Base-by-base conservation (phyloP, 2,797 vertebrate genomes). In the Pseudochirops cupreus region DNA sequence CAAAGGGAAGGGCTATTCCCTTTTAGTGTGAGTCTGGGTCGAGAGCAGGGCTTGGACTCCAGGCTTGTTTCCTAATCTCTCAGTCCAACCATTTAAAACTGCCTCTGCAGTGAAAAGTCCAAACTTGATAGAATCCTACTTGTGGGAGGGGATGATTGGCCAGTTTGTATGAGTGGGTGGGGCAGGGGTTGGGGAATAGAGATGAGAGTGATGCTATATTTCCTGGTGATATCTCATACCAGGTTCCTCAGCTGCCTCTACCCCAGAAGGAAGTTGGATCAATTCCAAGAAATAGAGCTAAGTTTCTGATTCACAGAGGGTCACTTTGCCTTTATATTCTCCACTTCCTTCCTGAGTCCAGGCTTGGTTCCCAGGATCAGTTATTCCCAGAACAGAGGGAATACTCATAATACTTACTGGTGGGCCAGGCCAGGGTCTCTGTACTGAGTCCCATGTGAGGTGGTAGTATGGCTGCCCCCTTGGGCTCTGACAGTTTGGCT, bases 401-500 rank as follows among this genome's bases (percentile, higher is more conserved):
- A 92, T 62, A 92, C 90, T 94, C 90, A 97, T 94, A 93, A 91
- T 28, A 0, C 13, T 54, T 82, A 94, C 91, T 56, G 67, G 13
- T 9, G 59, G 95, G 58, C 89, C 93, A 31, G 39, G 54, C 55
- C 52, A 82, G 50, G 93, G 53, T 92, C 94, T 94, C 94, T 96
- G 93, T 93, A 56, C 92, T 58, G 16, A 7, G 90, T 96, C 92
- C 93, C 93, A n/a, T 31, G 82, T 50, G 92, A 62, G 87, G 56
- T 95, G 54, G 74, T 87, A 28, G 74, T 91, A 12, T 21, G 53
- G n/a, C 93, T 94, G 90, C 55, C 58, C 91, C 59, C 89, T 39
- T 2, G 82, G 93, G 92, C 92, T 94, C 90, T 93, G 95, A 56
- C 93, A 1, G 29, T n/a, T 91, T 96, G 96, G 91, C 95, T 91